These are phyloP conservation scores for Melanotaenia trifasciata DNA, from an alignment of 2,797 vertebrate genomes.

Conservation along the genomic window DNA sequence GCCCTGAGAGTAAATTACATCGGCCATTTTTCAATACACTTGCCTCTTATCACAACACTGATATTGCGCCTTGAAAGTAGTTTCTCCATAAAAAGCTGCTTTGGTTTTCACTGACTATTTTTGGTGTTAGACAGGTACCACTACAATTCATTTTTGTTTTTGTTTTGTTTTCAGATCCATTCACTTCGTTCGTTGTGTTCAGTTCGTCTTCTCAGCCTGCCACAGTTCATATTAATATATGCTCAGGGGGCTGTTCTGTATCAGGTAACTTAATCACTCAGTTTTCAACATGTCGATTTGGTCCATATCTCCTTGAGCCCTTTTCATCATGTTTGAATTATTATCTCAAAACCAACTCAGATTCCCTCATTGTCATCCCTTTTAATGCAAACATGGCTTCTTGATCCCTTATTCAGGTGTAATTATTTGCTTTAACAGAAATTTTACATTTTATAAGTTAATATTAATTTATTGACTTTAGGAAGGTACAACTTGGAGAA, in stretches of 20 bases:
- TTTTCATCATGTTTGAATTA: conserved; percentile 54
- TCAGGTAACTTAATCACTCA: conserved; percentile 73
- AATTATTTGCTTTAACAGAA: conserved; percentile 57
- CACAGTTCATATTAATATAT: conserved; percentile 74
- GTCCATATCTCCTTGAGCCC: conserved; percentile 49
- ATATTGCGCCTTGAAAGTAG: conserved; percentile 62
- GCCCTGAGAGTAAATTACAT: conserved; percentile 66
- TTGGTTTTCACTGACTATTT: conserved; percentile 58
- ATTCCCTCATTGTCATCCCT: conserved; percentile 33
- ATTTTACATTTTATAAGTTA: conserved; percentile 4
- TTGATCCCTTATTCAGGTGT: conserved; percentile 47
- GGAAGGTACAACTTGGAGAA: too few species aligned
- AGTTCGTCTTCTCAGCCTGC: conserved; percentile 72
- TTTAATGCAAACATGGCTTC: conserved; percentile 48
- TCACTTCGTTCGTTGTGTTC: conserved; percentile 38
- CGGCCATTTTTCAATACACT: conserved; percentile 62
- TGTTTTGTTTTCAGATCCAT: conserved; percentile 38
- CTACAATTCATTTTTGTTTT: conserved; percentile 44
- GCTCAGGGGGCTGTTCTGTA: conserved; percentile 66
- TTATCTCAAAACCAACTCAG: conserved; percentile 44
- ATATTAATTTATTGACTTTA: too few species aligned
- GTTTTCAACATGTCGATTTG: conserved; percentile 68
- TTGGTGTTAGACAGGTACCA: conserved; percentile 42
- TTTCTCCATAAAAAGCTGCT: conserved; percentile 64
- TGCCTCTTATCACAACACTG: conserved; percentile 55